phyloP scores from a whole-genome alignment of 1,140 invertebrate genomes.

The Neomicropteryx cornuta region DNA sequence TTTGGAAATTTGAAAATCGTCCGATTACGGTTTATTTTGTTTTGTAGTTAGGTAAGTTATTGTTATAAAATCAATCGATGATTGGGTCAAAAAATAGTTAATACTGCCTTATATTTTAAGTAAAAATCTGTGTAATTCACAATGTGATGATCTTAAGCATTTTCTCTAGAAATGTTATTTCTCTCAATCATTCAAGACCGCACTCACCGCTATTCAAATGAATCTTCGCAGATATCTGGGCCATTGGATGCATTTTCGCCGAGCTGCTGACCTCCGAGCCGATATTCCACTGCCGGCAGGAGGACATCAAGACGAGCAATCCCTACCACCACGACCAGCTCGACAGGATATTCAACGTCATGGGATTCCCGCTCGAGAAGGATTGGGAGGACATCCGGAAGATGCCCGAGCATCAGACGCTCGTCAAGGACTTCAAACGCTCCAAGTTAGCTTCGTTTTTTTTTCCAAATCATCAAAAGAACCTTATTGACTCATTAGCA shows the following conservation, averaged over 20 bases:
- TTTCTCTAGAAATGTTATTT: no score
- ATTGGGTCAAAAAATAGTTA: no score
- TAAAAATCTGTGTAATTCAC: no score
- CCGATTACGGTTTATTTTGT: no score
- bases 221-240: slow-evolving; percentile 92
- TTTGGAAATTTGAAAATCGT: no score
- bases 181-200: no score
- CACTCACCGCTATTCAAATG: no score
- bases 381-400: slow-evolving; percentile 99
- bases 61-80: no score
- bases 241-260: slow-evolving; percentile 99
- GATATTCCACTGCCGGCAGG: slow-evolving; percentile 98
- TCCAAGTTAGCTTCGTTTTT: slow-evolving; percentile 58
- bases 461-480: slow-evolving; percentile 3
- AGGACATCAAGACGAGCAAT: slow-evolving; percentile 99
- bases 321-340: slow-evolving; percentile 99
- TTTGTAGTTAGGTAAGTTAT: no score
- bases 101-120: no score
- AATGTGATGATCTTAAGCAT: no score
- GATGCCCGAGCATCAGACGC: slow-evolving; percentile 97
- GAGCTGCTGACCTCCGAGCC: slow-evolving; percentile 95
- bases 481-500: slow-evolving; percentile 2
- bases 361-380: slow-evolving; percentile 98
- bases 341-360: slow-evolving; percentile 98
- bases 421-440: slow-evolving; percentile 96